Evolutionary conservation across 1,140 invertebrate genomes (phyloP), one percentile per base, ranked within the genome.

Genomic region (Sinonovacula constricta): DNA sequence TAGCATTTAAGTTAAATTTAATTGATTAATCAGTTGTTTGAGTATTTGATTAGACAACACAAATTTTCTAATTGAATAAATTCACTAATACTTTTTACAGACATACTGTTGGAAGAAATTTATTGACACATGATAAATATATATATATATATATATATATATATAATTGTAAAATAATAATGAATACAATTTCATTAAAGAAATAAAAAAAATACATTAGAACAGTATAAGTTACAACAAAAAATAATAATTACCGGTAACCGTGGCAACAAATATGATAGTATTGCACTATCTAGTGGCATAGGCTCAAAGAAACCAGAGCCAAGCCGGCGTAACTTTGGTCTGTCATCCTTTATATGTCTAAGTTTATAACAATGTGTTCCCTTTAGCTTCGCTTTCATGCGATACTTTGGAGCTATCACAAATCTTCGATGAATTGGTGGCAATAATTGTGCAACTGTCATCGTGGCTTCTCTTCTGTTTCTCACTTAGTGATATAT

Each of bases 231-330:
- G n/a, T n/a, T n/a, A n/a, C n/a, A n/a, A n/a, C n/a, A n/a, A n/a
- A n/a, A 31, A 51, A 57, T 36, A 0, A 33, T 15, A 54, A 63
- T 81, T 81, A 81, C 60, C 59, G 65, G 65, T 33, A 77, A 66
- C 31, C 66, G 28, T 66, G 81, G 81, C 76, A 86, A 39, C 18
- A 85, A 51, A 28, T 85, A 57, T 24, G 83, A 78, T 12, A 87
- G 69, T 18, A 86, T 81, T 22, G 76, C 33, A 60, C 86, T 87
- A 65, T 87, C 86, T 30, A 45, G 34, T 30, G 53, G 56, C 36
- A 78, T 53, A 45, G 82, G 72, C 1, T 78, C 66, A 45, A 87
- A 63, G 12, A 87, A 74, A 18, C 86, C 86, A 18, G 80, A 86
- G 26, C 86, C 86, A 33, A 86, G 81, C 3, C 84, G 68, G 12